Evolutionary conservation across 1,140 invertebrate species (phyloP).

Genomic region (Trichonephila clavipes): DNA sequence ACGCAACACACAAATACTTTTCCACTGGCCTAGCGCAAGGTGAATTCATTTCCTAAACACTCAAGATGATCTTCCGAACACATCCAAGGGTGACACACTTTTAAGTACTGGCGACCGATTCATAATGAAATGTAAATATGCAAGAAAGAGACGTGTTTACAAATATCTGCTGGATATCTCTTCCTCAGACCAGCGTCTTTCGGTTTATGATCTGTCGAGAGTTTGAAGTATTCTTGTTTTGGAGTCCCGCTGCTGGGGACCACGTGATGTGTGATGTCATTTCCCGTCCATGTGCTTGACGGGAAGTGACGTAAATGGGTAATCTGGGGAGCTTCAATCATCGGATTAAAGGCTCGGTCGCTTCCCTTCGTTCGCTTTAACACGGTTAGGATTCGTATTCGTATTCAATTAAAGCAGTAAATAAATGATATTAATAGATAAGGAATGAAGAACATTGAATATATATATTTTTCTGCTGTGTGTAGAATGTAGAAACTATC

Average conservation of each 20-base stretch:
- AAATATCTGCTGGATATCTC: not conserved
- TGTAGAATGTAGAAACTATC: no score
- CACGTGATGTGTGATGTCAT: slow-evolving; percentile 64
- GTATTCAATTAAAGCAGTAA: no score
- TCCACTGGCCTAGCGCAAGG: not conserved
- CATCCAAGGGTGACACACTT: not conserved
- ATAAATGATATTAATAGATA: no score
- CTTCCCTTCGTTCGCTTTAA: no score
- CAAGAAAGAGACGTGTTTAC: not conserved
- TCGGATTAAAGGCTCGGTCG: not conserved
- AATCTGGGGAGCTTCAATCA: not conserved
- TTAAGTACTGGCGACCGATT: not conserved
- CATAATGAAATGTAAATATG: not conserved
- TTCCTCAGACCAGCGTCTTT: not conserved
- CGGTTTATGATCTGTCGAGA: not conserved
- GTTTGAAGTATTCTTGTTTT: slow-evolving; percentile 41
- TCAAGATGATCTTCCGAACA: not conserved
- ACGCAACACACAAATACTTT: not conserved
- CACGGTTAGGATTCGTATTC: no score
- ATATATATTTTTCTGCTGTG: no score
- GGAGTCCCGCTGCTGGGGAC: slow-evolving; percentile 54
- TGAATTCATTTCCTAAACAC: slow-evolving; percentile 2
- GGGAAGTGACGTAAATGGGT: slow-evolving; percentile 36
- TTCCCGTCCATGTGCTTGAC: slow-evolving; percentile 51
- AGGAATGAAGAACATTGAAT: no score